Evolutionary conservation across 2,797 vertebrate species (phyloP), one percentile per base, ranked within the genome.

Genomic region (Melanotaenia maccullochi): DNA sequence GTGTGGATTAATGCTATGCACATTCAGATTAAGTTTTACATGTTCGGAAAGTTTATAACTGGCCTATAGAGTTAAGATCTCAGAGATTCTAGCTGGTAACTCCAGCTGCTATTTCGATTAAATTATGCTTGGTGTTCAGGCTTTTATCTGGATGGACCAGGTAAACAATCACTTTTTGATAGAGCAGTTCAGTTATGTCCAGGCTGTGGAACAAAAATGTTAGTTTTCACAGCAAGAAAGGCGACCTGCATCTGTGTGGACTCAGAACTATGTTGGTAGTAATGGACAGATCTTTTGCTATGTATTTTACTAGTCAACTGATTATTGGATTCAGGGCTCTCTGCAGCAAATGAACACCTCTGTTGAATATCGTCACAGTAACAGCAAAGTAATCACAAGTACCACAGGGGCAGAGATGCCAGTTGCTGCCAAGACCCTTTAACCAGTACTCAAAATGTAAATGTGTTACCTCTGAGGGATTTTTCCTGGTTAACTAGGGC

Each of bases 1-100:
- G 59, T 75, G 62, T 76, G 51, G 76, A 83, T 70, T 58, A 72
- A 70, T 61, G 36, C 79, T 90, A 86, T 85, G 87, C 88, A 91
- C 71, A 78, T 65, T 73, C 35, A 69, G 51, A 52, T 72, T 44
- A 20, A 67, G 20, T 20, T 66, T 64, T 44, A 64, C 32, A 32
- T 62, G 76, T 85, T 76, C 72, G 66, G 33, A 25, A 67, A 67
- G 56, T 57, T 64, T 82, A 12, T 61, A 42, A 67, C 4, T 76
- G 56, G 56, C 79, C 44, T 58, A 24, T n/a, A 13, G 44, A 62
- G 28, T 58, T 9, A 12, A 55, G 36, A 73, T 49, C 47, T 69
- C 55, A 24, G 30, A 65, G 33, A 16, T 20, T 47, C 44, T n/a
- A 20, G 22, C n/a, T 28, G 59, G 70, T 25, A 49, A 63, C 55